A percentile compares a stretch with the other conserved stretches of the same genome.
Evolutionary conservation across 2,113 vertebrate species (phyloP).

Genomic region (Sigmodon hispidus): DNA sequence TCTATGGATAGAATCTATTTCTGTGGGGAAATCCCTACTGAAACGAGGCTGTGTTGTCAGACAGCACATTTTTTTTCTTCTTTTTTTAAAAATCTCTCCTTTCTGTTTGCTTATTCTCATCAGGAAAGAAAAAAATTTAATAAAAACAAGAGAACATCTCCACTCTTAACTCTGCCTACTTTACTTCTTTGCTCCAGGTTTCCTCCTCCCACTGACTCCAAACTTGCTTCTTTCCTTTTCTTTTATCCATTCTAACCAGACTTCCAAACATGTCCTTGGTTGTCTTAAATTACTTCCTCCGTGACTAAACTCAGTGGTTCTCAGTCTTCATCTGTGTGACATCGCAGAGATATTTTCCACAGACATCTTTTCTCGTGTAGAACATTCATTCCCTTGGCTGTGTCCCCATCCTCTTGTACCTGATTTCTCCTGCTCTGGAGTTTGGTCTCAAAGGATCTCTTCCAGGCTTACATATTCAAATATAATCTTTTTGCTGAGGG

Average conservation of each 20-base stretch:
- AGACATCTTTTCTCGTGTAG: background rate
- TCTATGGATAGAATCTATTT: background rate
- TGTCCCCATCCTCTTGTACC: too few relatives aligned
- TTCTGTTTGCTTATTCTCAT: background rate
- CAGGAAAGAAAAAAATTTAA: background rate
- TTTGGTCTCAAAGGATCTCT: too few relatives aligned
- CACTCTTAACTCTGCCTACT: background rate
- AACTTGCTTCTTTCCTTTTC: background rate
- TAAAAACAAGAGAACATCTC: background rate
- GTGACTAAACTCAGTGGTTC: background rate
- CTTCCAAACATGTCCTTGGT: background rate
- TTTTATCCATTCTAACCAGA: background rate
- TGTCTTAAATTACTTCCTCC: too few relatives aligned
- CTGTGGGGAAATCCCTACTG: background rate
- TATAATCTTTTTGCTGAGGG: background rate
- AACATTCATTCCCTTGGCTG: background rate
- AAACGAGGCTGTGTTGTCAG: background rate
- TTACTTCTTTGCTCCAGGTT: background rate
- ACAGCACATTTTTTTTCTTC: background rate
- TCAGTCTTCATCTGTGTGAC: background rate
- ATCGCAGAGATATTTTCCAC: background rate
- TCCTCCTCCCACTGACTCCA: background rate
- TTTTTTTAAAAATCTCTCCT: background rate
- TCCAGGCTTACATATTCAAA: too few relatives aligned
- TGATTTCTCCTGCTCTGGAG: too few relatives aligned